Evolutionary conservation across 1,140 invertebrate species (phyloP).

Genomic region (Cataglyphis hispanica): DNA sequence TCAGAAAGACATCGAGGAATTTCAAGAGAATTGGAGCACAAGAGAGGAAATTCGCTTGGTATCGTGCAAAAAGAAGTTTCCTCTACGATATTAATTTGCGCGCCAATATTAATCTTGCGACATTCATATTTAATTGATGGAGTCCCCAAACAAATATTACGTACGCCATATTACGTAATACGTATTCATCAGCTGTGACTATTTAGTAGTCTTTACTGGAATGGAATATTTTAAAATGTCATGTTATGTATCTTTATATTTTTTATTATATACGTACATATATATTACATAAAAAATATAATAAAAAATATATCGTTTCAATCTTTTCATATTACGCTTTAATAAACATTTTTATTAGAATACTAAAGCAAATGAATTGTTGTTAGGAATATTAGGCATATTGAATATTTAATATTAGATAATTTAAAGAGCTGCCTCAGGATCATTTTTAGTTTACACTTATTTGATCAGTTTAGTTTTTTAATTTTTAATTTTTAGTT

Average conservation of each 20-base stretch:
- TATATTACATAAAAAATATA: background rate
- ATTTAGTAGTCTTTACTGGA: no score
- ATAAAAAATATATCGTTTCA: background rate
- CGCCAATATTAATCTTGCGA: background rate
- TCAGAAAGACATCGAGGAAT: constrained; percentile 20
- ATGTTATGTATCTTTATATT: no score
- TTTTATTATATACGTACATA: background rate
- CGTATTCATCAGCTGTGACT: no score
- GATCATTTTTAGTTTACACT: no score
- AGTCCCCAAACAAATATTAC: background rate
- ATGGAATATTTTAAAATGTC: no score
- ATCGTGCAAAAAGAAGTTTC: background rate
- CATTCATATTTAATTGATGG: background rate
- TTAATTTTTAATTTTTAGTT: no score
- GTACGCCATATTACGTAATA: background rate
- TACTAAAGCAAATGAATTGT: no score
- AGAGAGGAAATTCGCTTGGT: background rate
- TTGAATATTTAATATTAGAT: no score
- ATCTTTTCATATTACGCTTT: background rate
- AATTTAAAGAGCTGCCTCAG: no score
- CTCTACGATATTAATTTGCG: background rate
- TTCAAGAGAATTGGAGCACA: background rate
- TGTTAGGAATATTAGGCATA: no score
- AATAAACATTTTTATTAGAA: no score
- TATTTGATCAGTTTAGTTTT: no score